These are phyloP conservation scores for Brenthis hecate DNA, from an alignment of 2,888 invertebrate genomes.

Conservation along the genomic window DNA sequence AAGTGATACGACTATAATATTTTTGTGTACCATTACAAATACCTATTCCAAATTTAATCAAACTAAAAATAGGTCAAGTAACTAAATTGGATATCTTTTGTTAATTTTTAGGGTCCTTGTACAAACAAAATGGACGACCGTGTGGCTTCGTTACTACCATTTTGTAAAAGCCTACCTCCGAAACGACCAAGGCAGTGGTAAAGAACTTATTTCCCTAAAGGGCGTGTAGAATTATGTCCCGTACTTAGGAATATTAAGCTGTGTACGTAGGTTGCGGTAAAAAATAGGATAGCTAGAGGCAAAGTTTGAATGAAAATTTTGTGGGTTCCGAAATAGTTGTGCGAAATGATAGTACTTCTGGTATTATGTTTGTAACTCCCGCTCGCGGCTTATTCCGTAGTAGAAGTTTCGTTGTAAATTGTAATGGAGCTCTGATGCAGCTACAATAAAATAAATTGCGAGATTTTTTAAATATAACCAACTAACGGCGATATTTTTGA, in stretches of 20 bases:
- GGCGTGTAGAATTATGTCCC: constrained; percentile 40
- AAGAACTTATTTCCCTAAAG: constrained; percentile 46
- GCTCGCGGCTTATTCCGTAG: constrained; percentile 33
- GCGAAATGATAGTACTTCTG: constrained; percentile 40
- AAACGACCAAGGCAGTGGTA: constrained; percentile 40
- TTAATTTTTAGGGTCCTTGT: constrained; percentile 33
- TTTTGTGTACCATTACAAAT: background rate
- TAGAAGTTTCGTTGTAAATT: constrained; percentile 38
- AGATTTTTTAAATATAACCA: constrained; percentile 10
- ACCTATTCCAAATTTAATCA: constrained; percentile 23
- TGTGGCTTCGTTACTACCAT: constrained; percentile 40
- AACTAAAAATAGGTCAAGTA: constrained; percentile 26
- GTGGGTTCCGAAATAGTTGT: constrained; percentile 42
- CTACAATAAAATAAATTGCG: constrained; percentile 27
- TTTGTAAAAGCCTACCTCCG: constrained; percentile 38
- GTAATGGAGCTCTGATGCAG: constrained; percentile 34
- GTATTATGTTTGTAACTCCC: constrained; percentile 39
- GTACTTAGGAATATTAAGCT: constrained; percentile 43
- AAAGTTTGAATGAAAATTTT: constrained; percentile 41
- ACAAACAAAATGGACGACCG: constrained; percentile 36
- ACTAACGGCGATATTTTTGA: too few species aligned
- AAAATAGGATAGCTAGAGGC: constrained; percentile 37
- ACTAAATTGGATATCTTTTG: constrained; percentile 35
- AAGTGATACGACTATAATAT: background rate
- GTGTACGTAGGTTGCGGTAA: constrained; percentile 35